Evolutionary conservation across 2,888 invertebrate genomes (phyloP), one percentile per base, ranked within the genome.

Genomic region (Adelognathus sp.): DNA sequence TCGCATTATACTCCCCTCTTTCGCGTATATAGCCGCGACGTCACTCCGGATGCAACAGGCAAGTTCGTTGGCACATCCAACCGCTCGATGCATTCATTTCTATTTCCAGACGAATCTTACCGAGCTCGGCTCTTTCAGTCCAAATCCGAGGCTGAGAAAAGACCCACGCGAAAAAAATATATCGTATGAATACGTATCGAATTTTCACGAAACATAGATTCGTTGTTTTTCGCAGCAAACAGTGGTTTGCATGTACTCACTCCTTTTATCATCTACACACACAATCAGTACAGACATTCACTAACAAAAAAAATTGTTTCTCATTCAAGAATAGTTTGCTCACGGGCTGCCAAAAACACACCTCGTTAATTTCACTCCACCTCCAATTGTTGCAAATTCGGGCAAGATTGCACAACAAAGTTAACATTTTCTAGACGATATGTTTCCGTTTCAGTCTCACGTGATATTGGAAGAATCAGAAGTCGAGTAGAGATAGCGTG

Each of bases 61-160:
- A 36, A 61, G 70, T 71, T 71, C 70, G 60, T 71, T 71, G 70
- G 36, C 70, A 71, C 70, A 52, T 33, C 24, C 33, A 70, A 60
- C 69, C 14, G 36, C 52, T 31, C 63, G 64, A 36, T 50, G 21
- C n/a, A 64, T 50, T 64, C 46, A 31, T 64, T 66, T 66, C 64
- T 66, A 66, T 66, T 66, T 52, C 36, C 36, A 21, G 46, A 52
- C 64, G 24, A 14, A 36, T 66, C 36, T 46, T 52, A 33, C 52
- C 52, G 46, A 9, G 7, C 14, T 9, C 14, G 1, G 36, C 24
- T 52, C 64, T 24, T 52, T 24, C 36, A 6, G 14, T 39, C 64
- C 27, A 36, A 14, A 52, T 66, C 36, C 14, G 44, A 16, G 18
- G 7, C 52, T n/a, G 46, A 46, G n/a, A 46, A 36, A 11, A 36